Evolutionary conservation across 1,140 invertebrate genomes (phyloP).

Genomic region (Tribolium castaneum): DNA sequence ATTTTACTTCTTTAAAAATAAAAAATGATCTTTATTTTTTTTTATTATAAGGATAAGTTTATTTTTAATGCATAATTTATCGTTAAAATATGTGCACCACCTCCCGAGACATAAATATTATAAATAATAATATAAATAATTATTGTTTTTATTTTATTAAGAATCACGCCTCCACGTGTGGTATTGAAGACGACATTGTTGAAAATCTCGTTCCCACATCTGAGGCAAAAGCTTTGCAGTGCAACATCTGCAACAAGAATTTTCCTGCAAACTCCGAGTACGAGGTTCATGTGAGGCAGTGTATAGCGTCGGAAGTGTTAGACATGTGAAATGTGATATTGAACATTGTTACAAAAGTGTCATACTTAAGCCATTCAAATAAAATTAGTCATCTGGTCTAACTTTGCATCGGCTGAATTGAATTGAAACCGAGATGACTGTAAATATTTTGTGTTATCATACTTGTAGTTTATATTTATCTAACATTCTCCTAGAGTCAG

Average conservation of each 20-base stretch:
- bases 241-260: neutral
- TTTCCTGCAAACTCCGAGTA: neutral
- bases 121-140: too few relatives aligned
- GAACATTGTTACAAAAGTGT: neutral
- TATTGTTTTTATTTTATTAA: neutral
- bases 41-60: too few relatives aligned
- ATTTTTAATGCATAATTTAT: too few relatives aligned
- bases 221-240: neutral
- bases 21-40: too few relatives aligned
- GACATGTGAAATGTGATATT: constrained; percentile 10
- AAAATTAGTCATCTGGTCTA: too few relatives aligned
- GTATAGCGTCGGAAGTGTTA: neutral
- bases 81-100: too few relatives aligned
- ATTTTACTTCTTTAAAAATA: too few relatives aligned
- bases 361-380: constrained; percentile 7
- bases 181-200: neutral
- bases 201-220: neutral
- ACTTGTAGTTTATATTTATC: neutral
- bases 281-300: neutral
- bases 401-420: too few relatives aligned
- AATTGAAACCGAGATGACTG: too few relatives aligned
- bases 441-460: neutral
- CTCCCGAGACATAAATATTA: too few relatives aligned
- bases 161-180: neutral
- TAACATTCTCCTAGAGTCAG: neutral